phyloP scores from a whole-genome alignment of 2,797 vertebrate genomes.

The Odontamblyopus lacepedii region DNA sequence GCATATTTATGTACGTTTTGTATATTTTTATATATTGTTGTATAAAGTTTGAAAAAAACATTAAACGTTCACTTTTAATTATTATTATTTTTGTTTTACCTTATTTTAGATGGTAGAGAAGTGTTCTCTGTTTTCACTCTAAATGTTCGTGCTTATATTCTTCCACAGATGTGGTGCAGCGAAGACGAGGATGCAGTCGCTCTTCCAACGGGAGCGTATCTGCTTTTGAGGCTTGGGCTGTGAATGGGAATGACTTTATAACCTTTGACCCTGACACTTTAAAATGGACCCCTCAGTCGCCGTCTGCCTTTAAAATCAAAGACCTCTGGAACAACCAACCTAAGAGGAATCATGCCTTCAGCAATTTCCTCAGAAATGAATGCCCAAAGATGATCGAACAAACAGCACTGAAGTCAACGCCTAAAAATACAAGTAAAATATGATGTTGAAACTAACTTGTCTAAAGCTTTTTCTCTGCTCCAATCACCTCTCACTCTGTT shows the following conservation, averaged over 20 bases:
- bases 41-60: no score
- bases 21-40: neutral
- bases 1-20: neutral
- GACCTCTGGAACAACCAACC: neutral
- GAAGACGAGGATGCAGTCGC: neutral
- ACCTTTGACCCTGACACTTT: neutral
- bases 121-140: neutral
- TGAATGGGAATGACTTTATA: conserved; percentile 4
- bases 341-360: neutral
- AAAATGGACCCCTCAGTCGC: neutral
- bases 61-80: neutral
- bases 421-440: conserved; percentile 18
- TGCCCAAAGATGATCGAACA: neutral
- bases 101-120: neutral
- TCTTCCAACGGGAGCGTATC: neutral
- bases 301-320: neutral
- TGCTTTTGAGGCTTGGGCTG: conserved; percentile 9
- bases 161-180: conserved; percentile 1
- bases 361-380: neutral
- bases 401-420: neutral
- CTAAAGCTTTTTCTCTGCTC: no score
- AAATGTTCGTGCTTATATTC: neutral
- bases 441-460: neutral
- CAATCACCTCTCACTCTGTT: no score
- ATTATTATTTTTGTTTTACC: neutral